Percentiles rank a stretch among this genome's conserved stretches.
phyloP scores from a whole-genome alignment of 2,113 vertebrate genomes.

The Onychostoma macrolepis region DNA sequence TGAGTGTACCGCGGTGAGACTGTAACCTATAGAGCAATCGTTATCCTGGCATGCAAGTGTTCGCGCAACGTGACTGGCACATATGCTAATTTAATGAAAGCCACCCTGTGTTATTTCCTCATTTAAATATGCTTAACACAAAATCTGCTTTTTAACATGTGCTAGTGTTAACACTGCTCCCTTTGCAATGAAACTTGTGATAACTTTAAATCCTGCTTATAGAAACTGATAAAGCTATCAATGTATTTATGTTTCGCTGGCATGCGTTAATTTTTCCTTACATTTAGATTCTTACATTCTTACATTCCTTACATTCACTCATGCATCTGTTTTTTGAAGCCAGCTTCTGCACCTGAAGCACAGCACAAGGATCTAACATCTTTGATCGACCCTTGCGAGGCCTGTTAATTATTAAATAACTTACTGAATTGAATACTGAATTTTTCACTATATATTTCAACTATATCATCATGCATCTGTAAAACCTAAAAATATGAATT shows the following conservation, averaged over 20 bases:
- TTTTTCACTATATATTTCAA: no score
- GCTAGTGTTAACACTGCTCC: not conserved
- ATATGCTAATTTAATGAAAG: slow-evolving; percentile 53
- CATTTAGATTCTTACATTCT: no score
- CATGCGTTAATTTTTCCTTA: not conserved
- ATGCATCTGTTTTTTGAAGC: no score
- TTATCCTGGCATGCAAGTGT: slow-evolving; percentile 40
- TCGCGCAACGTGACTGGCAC: slow-evolving; percentile 44
- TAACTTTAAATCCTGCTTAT: not conserved
- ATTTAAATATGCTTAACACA: slow-evolving; percentile 48
- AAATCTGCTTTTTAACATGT: slow-evolving; percentile 45
- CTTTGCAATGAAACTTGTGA: not conserved
- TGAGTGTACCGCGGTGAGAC: slow-evolving; percentile 38
- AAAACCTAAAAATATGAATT: no score
- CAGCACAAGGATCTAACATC: no score
- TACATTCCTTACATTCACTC: no score
- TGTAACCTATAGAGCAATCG: slow-evolving; percentile 50
- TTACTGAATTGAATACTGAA: no score
- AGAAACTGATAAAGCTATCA: not conserved
- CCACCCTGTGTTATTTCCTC: slow-evolving; percentile 35
- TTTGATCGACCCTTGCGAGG: no score
- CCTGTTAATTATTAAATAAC: no score
- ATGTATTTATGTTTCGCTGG: not conserved
- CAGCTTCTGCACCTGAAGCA: no score
- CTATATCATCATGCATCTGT: no score